These are phyloP conservation scores for Pyrgilauda ruficollis DNA, from an alignment of 2,113 vertebrate species.

Conservation along the genomic window DNA sequence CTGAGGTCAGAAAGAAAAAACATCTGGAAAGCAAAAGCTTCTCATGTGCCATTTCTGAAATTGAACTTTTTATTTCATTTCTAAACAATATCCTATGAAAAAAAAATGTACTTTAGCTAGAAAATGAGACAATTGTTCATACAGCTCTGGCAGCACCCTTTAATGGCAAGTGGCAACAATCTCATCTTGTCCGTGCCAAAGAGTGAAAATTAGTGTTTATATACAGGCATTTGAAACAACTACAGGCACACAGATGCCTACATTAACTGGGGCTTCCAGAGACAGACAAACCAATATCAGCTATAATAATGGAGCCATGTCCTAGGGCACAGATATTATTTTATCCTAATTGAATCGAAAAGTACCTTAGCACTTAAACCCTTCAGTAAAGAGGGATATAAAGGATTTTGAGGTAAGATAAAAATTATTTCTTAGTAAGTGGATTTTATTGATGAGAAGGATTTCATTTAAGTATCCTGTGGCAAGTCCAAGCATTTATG, in stretches of 20 bases:
- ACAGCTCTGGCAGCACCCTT: neutral
- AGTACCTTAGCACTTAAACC: neutral
- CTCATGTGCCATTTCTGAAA: neutral
- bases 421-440: neutral
- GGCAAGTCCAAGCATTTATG: neutral
- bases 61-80: neutral
- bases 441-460: neutral
- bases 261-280: neutral
- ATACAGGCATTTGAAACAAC: neutral
- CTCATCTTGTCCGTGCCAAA: neutral
- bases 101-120: neutral
- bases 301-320: neutral
- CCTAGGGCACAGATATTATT: neutral
- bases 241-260: neutral
- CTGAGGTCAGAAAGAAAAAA: neutral
- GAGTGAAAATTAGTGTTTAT: neutral
- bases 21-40: neutral
- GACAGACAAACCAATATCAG: neutral
- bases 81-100: neutral
- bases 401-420: neutral
- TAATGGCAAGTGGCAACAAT: neutral
- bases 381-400: neutral
- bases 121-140: neutral
- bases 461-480: neutral
- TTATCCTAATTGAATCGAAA: constrained; percentile 11